phyloP scores from a whole-genome alignment of 1,140 invertebrate species.

The Papilio dardanus region DNA sequence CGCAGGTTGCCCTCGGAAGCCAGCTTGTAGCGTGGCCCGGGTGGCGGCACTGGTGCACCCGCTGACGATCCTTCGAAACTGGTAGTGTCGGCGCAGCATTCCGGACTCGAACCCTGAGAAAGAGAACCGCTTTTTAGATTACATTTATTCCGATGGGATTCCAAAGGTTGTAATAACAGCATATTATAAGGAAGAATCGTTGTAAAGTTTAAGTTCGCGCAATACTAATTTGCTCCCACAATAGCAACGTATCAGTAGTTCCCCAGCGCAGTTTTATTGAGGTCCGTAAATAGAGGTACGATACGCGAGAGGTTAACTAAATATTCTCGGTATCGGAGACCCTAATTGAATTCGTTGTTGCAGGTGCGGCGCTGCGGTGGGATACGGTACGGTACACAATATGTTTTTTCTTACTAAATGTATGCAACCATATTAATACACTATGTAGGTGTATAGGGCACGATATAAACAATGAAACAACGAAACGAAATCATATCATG shows the following conservation, averaged over 20 bases:
- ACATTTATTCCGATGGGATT: not conserved
- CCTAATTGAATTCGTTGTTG: not conserved
- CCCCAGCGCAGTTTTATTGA: not conserved
- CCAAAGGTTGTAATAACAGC: too few species aligned
- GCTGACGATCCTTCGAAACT: slow-evolving; percentile 59
- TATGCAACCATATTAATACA: not conserved
- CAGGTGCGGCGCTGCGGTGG: not conserved
- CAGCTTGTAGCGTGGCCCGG: slow-evolving; percentile 88
- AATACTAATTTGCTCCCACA: not conserved
- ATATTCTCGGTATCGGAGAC: not conserved
- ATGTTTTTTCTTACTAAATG: not conserved
- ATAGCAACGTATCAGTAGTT: not conserved
- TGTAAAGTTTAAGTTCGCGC: not conserved
- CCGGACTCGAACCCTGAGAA: slow-evolving; percentile 73
- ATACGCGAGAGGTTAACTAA: slow-evolving; percentile 2
- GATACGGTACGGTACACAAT: not conserved
- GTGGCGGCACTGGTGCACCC: slow-evolving; percentile 78
- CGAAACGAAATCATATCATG: too few species aligned
- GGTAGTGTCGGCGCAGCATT: slow-evolving; percentile 71
- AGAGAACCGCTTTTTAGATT: not conserved
- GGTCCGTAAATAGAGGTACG: not conserved
- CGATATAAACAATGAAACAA: too few species aligned
- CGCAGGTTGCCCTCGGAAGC: slow-evolving; percentile 90
- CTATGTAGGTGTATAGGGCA: not conserved
- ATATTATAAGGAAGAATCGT: not conserved